Percentiles rank a stretch among this genome's conserved stretches.
phyloP scores from a whole-genome alignment of 2,888 invertebrate species.

The Troides helena region DNA sequence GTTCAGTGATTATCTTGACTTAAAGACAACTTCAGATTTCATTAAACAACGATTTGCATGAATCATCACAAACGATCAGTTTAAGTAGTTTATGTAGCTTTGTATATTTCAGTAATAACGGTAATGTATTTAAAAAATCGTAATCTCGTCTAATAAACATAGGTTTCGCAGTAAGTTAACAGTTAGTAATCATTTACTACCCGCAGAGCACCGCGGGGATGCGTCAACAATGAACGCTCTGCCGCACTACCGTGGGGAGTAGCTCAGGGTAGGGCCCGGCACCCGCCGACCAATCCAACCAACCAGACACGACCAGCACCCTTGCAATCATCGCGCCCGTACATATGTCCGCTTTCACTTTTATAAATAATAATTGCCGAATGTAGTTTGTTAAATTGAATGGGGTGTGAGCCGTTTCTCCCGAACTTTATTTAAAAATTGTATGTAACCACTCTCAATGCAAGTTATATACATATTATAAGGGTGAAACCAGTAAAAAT shows the following conservation, averaged over 20 bases:
- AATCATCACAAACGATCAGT: too few relatives aligned
- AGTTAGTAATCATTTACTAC: constrained; percentile 54
- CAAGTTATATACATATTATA: constrained; percentile 13
- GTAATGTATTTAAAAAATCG: constrained; percentile 33
- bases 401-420: constrained; percentile 46
- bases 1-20: too few relatives aligned
- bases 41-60: too few relatives aligned
- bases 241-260: constrained; percentile 43
- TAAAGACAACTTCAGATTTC: too few relatives aligned
- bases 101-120: constrained; percentile 12
- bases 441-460: constrained; percentile 12
- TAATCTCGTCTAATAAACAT: constrained; percentile 44
- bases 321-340: constrained; percentile 51
- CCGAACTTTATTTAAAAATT: constrained; percentile 23
- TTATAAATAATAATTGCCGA: constrained; percentile 72
- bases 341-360: constrained; percentile 75
- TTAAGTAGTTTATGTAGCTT: too few relatives aligned
- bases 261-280: constrained; percentile 57
- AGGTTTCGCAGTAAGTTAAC: constrained; percentile 48
- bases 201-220: constrained; percentile 42
- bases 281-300: constrained; percentile 64
- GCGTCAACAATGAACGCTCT: constrained; percentile 34
- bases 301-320: constrained; percentile 53
- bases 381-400: constrained; percentile 57
- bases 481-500: constrained; percentile 31